Conservation (phyloP, 2,888 invertebrate species). For the Tachina lurida region DNA sequence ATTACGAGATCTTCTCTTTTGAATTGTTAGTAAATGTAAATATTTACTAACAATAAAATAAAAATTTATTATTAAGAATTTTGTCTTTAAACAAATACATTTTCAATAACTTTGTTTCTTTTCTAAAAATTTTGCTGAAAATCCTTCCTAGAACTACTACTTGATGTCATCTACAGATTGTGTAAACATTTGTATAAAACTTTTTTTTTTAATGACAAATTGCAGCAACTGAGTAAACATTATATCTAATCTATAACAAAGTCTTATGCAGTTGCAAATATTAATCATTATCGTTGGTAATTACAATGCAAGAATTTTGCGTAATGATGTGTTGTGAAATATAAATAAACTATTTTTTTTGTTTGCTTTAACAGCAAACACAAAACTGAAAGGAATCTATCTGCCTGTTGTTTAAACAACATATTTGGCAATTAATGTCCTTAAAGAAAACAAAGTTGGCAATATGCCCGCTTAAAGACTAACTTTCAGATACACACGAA, state of each 20-base stretch:
- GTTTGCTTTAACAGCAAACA: not conserved
- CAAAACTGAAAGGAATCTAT: not conserved
- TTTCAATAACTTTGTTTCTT: not conserved
- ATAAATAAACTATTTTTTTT: constrained; percentile 45
- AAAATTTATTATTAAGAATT: no score
- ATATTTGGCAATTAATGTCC: constrained; percentile 29
- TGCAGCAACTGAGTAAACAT: constrained; percentile 68
- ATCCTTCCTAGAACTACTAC: constrained; percentile 48
- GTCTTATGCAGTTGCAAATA: constrained; percentile 55
- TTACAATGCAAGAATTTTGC: constrained; percentile 56
- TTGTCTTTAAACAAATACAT: no score
- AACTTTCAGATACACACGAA: constrained; percentile 25
- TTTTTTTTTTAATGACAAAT: constrained; percentile 62
- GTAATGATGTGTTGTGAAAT: constrained; percentile 59
- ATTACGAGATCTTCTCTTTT: not conserved
- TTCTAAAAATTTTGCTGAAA: not conserved
- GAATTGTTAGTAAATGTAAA: not conserved
- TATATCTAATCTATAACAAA: constrained; percentile 1
- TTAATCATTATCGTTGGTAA: constrained; percentile 56
- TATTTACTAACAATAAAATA: constrained; percentile 1
- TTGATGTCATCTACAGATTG: constrained; percentile 36
- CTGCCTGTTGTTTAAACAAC: constrained; percentile 30
- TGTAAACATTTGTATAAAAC: constrained; percentile 51
- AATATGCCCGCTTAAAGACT: constrained; percentile 33
- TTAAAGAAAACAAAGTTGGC: constrained; percentile 50